phyloP scores from a whole-genome alignment of 2,888 invertebrate species.

The Catocala nupta region DNA sequence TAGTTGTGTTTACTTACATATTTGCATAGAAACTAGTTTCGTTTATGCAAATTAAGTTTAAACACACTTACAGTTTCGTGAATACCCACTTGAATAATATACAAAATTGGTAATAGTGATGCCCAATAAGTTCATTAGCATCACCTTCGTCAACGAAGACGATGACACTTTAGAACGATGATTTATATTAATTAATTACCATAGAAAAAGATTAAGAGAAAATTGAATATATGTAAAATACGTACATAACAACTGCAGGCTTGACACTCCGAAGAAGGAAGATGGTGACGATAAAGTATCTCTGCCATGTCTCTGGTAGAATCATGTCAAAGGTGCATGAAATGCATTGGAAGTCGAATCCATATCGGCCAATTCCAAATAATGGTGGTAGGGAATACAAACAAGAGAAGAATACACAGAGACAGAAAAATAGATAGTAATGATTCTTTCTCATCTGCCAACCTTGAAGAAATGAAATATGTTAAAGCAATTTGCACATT shows the following conservation, averaged over 20 bases:
- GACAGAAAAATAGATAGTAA: constrained; percentile 65
- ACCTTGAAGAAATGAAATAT: constrained; percentile 61
- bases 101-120: no score
- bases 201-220: no score
- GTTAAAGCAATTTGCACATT: constrained; percentile 14
- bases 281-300: constrained; percentile 63
- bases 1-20: constrained; percentile 7
- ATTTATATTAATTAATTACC: no score
- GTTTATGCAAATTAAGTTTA: neutral
- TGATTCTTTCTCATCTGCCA: constrained; percentile 70
- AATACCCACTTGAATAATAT: no score
- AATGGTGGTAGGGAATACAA: constrained; percentile 74
- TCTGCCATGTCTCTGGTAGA: constrained; percentile 64
- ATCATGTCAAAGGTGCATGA: constrained; percentile 77
- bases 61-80: no score
- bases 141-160: no score
- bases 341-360: constrained; percentile 75
- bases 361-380: constrained; percentile 74
- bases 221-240: constrained; percentile 15
- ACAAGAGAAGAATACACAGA: constrained; percentile 70
- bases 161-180: no score
- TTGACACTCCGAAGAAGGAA: constrained; percentile 74
- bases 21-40: constrained; percentile 7
- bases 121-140: no score
- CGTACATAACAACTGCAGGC: constrained; percentile 77